Conservation (phyloP, 2,797 vertebrate species). For the Galagoides demidoff region DNA sequence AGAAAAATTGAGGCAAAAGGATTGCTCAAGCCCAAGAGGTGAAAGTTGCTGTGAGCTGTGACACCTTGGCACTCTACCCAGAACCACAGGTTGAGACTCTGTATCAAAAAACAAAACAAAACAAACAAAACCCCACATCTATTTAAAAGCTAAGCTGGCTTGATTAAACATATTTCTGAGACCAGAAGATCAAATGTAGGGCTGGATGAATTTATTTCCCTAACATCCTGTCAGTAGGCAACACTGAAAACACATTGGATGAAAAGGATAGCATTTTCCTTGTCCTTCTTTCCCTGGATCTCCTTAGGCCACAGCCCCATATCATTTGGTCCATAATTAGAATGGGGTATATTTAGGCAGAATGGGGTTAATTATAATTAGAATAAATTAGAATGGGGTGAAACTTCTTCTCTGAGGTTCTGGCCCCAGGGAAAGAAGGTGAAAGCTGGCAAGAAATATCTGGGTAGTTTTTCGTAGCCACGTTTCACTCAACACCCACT, state of each 20-base stretch:
- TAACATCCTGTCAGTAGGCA: constrained; percentile 9
- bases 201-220: constrained; percentile 32
- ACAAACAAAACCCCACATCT: not conserved
- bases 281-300: constrained; percentile 15
- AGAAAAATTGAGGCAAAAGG: no score
- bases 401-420: not conserved
- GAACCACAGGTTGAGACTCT: no score
- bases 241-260: constrained; percentile 45
- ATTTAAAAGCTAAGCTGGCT: constrained; percentile 75
- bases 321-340: not conserved
- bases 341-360: not conserved
- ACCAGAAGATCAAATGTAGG: constrained; percentile 49
- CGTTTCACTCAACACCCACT: not conserved
- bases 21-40: no score
- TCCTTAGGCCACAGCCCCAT: not conserved
- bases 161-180: constrained; percentile 77
- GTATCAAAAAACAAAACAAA: no score
- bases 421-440: not conserved
- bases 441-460: not conserved
- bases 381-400: constrained; percentile 15
- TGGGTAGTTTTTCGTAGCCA: not conserved
- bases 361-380: constrained; percentile 6
- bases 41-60: no score
- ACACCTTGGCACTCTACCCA: no score
- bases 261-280: constrained; percentile 71